Evolutionary conservation across 2,113 vertebrate genomes (phyloP), one percentile per base, ranked within the genome.

Genomic region (Tachysurus vachellii): DNA sequence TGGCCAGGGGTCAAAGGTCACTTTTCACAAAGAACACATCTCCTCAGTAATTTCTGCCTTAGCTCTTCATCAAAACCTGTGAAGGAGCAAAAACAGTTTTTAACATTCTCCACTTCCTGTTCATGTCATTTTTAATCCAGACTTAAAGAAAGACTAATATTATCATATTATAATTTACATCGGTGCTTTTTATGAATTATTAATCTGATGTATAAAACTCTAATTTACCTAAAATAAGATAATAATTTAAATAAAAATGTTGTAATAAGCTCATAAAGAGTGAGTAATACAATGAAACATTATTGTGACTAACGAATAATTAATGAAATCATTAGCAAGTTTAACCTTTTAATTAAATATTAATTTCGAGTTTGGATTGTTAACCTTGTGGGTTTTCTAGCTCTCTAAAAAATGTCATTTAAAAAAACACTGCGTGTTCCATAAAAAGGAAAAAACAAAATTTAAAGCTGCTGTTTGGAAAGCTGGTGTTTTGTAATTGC

Each of bases 11-110:
- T 66, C 70, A 62, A 28, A 14, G 84, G 59, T 86, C 62, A 80
- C 28, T 86, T 71, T 64, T 36, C 36, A 36, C 36, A 36, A 36
- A 36, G 5, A 50, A 47, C 19, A 61, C 0, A 31, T 82, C 89
- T 91, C 82, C 77, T 89, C 71, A 91, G 87, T 7, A 96, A 50
- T 57, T 90, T 94, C 1, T 61, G 53, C 61, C 93, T 93, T 36
- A 97, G 94, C 89, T 97, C 93, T 2, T 91, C 93, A 0, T 88
- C 90, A 12, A 96, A 36, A 0, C 79, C 89, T 87, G 90, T 70
- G 0, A 9, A 14, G 53, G 59, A 19, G 44, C 88, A 28, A 54
- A 21, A 0, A 5, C 21, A 56, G 68, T 86, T 28, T 85, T 1
- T 26, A 31, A 64, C 9, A 11, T 42, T n/a, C 64, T 66, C 11